Percentiles rank a stretch among this genome's conserved stretches.
These are phyloP conservation scores for Nerophis ophidion DNA, from an alignment of 2,113 vertebrate species.

Conservation along the genomic window DNA sequence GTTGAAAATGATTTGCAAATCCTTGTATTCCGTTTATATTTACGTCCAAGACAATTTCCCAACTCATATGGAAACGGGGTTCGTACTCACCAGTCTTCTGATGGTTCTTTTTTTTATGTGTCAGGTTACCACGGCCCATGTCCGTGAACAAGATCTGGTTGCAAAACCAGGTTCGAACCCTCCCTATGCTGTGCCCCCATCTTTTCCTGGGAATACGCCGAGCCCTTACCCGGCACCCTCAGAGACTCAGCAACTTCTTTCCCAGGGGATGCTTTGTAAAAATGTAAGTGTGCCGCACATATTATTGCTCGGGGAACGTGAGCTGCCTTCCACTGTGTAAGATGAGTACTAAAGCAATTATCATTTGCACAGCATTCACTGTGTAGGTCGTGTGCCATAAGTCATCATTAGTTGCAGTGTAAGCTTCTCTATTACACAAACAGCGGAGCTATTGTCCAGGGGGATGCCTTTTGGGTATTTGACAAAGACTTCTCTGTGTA, in stretches of 20 bases:
- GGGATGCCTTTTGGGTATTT: neutral
- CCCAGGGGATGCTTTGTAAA: constrained; percentile 14
- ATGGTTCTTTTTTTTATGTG: constrained; percentile 8
- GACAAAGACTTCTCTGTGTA: neutral
- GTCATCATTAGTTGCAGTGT: neutral
- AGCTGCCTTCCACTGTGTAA: neutral
- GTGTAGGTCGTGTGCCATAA: neutral
- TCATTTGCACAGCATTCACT: neutral
- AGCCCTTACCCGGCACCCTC: constrained; percentile 10
- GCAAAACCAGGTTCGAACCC: constrained; percentile 24
- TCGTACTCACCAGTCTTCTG: neutral
- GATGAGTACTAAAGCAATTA: neutral
- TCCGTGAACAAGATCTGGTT: constrained; percentile 30
- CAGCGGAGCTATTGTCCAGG: neutral
- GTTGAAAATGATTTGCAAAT: no score
- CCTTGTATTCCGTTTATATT: no score
- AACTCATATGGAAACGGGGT: no score
- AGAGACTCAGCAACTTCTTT: constrained; percentile 22
- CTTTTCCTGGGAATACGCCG: constrained; percentile 57
- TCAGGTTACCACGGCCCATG: constrained; percentile 28
- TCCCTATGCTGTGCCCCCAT: constrained; percentile 42
- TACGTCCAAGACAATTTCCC: no score
- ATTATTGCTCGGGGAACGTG: neutral
- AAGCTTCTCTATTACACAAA: constrained; percentile 11
- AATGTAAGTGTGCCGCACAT: constrained; percentile 39